These are phyloP conservation scores for Yasuhikotakia modesta DNA, from an alignment of 2,797 vertebrate genomes.

Conservation along the genomic window DNA sequence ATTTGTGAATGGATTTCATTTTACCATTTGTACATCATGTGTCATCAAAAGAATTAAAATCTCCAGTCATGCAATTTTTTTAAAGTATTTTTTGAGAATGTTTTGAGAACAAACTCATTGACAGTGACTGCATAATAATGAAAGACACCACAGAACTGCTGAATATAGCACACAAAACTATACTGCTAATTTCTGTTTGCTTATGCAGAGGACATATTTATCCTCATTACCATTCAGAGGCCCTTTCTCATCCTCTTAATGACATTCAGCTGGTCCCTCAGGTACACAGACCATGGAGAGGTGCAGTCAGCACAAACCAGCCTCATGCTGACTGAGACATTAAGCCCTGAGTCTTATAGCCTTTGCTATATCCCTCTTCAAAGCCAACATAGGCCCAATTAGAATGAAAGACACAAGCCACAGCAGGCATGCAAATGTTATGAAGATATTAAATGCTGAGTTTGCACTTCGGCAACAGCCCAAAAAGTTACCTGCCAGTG, in stretches of 20 bases:
- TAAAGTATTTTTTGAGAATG: not conserved
- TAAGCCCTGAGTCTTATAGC: slow-evolving; percentile 53
- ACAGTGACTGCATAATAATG: slow-evolving; percentile 6
- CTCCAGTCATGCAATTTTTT: not conserved
- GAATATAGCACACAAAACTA: slow-evolving; percentile 47
- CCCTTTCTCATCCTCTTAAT: slow-evolving; percentile 69
- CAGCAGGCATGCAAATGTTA: slow-evolving; percentile 6
- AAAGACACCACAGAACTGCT: slow-evolving; percentile 16
- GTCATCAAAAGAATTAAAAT: not conserved
- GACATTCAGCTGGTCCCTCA: slow-evolving; percentile 62
- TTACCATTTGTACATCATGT: not conserved
- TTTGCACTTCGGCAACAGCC: not conserved
- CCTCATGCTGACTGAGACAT: slow-evolving; percentile 69
- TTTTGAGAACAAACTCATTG: slow-evolving; percentile 3
- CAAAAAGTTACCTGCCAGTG: not conserved
- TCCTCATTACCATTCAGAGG: slow-evolving; percentile 68
- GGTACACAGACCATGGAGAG: slow-evolving; percentile 59
- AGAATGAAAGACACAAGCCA: slow-evolving; percentile 56
- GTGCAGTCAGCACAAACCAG: slow-evolving; percentile 71
- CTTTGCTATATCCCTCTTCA: slow-evolving; percentile 55
- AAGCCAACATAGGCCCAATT: slow-evolving; percentile 36
- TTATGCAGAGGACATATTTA: slow-evolving; percentile 51
- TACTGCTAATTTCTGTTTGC: slow-evolving; percentile 61
- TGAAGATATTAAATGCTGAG: slow-evolving; percentile 22
- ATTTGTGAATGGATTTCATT: no score